Evolutionary conservation across 2,888 invertebrate genomes (phyloP), one percentile per base, ranked within the genome.

Genomic region (Troides aeacus): DNA sequence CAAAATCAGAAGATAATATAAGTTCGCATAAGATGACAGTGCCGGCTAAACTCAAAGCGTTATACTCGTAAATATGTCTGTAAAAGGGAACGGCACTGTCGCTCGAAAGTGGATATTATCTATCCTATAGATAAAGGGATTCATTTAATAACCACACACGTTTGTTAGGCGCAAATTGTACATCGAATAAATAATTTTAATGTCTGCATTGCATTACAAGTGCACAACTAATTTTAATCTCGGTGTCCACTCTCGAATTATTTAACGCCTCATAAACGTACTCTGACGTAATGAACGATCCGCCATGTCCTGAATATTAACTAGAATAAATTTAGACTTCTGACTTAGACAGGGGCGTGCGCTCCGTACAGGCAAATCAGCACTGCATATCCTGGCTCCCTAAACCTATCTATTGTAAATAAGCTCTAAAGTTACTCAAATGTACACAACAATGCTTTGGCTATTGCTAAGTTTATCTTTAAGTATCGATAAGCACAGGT

Each of bases 111-210:
- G 74, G 71, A 76, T 74, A 62, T 71, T 69, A 74, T 72, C 70
- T 46, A 57, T 71, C 17, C n/a, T 39, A 66, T 74, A 78, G 84
- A 86, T 85, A 83, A 83, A 86, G 80, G 77, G 77, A 77, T 79
- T 75, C 76, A 76, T 76, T 79, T 85, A 85, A 87, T 85, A 84
- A 85, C 84, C 78, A 81, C 78, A 81, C 80, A 77, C 78, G 80
- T 80, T 80, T 82, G 79, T 81, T 77, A 74, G 66, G 57, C 73
- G 62, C 68, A 78, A 81, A 84, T 82, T 83, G 12, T 83, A 85
- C 85, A 77, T 78, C 76, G 79, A 79, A 84, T 84, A 82, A 80
- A 85, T 87, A 82, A 86, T 84, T 83, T 77, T 84, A 84, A 86
- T 85, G 81, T 79, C 74, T 74, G 72, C 74, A 76, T 81, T 79